Percentiles rank a stretch among this genome's conserved stretches.
These are phyloP conservation scores for Propithecus perrieri DNA, from an alignment of 2,797 vertebrate genomes.

Conservation along the genomic window DNA sequence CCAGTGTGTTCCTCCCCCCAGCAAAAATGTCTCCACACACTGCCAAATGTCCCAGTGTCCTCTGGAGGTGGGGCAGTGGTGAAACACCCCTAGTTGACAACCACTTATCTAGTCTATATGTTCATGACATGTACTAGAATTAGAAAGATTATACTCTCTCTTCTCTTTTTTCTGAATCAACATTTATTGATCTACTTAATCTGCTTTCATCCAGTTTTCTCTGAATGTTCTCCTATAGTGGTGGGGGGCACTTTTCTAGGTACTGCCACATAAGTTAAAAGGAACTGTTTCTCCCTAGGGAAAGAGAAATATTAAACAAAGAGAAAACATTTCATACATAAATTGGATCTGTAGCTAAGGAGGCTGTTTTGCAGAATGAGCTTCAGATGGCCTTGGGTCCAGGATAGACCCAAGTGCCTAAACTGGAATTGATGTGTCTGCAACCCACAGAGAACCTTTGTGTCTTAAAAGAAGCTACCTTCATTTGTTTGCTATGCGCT, in stretches of 20 bases:
- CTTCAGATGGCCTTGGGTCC: not conserved
- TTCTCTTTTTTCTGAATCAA: not conserved
- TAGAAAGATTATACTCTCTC: not conserved
- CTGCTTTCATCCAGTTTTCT: slow-evolving; percentile 8
- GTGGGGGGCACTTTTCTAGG: not conserved
- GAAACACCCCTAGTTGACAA: not conserved
- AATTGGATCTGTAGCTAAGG: not conserved
- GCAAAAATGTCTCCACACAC: not conserved
- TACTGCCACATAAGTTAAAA: not conserved
- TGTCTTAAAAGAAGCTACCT: not conserved
- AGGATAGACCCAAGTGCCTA: not conserved
- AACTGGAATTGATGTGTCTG: not conserved
- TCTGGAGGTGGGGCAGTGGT: not conserved
- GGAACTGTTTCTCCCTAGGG: not conserved
- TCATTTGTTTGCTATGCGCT: slow-evolving; percentile 12
- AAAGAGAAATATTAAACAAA: not conserved
- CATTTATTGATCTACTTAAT: not conserved
- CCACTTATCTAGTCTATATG: not conserved
- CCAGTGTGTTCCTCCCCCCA: not conserved
- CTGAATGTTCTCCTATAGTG: not conserved
- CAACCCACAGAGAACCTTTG: not conserved
- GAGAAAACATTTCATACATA: not conserved
- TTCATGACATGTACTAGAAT: not conserved
- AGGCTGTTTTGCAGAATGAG: not conserved
- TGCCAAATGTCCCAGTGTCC: not conserved